A percentile compares a stretch with the other conserved stretches of the same genome.
These are phyloP conservation scores for Pithys albifrons DNA, from an alignment of 2,113 vertebrate genomes.

Conservation along the genomic window DNA sequence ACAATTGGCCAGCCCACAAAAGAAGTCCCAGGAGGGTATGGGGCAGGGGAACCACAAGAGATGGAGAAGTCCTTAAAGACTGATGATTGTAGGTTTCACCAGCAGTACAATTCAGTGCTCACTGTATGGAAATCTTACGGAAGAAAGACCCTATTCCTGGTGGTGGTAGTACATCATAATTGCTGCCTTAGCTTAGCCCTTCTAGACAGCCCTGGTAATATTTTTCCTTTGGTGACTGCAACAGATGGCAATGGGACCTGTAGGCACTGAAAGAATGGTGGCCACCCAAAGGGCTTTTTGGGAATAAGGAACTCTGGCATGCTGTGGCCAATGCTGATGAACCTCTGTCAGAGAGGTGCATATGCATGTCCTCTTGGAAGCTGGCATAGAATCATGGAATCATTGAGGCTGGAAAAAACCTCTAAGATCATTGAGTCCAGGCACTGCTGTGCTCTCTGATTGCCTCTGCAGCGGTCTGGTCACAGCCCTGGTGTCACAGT, in stretches of 20 bases:
- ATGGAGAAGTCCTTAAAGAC: not conserved
- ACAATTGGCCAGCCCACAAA: not conserved
- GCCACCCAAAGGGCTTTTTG: rapidly evolving
- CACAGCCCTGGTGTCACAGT: not conserved
- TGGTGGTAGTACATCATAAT: not conserved
- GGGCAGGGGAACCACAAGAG: not conserved
- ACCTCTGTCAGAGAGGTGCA: not conserved
- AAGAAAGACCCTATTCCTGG: not conserved
- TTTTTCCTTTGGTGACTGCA: not conserved
- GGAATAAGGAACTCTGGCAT: not conserved
- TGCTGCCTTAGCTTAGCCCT: not conserved
- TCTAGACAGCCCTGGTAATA: not conserved
- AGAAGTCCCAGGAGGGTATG: not conserved
- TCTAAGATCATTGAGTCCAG: not conserved
- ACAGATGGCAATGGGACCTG: not conserved
- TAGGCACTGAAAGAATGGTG: not conserved
- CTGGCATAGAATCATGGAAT: not conserved
- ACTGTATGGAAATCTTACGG: not conserved
- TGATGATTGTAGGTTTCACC: not conserved
- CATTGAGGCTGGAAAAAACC: not conserved
- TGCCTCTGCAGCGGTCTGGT: not conserved
- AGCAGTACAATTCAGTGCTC: not conserved
- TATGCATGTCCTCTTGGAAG: rapidly evolving
- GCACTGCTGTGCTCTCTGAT: not conserved
- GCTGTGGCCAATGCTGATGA: not conserved